A percentile compares a stretch with the other conserved stretches of the same genome.
Evolutionary conservation across 2,888 invertebrate species (phyloP).

Genomic region (Chymomyza procnemis): DNA sequence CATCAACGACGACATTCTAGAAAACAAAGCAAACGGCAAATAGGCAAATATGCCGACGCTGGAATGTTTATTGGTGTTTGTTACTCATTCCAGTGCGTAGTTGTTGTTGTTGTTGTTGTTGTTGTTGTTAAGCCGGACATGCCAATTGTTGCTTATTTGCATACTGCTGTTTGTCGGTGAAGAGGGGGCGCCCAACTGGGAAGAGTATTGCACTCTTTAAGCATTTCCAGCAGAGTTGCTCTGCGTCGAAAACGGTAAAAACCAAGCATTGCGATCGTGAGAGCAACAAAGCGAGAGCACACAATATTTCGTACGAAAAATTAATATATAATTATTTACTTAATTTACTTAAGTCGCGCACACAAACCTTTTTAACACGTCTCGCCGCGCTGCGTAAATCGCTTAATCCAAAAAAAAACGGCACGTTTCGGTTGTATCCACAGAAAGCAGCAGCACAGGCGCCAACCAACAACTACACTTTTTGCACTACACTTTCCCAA

Average conservation of each 20-base stretch:
- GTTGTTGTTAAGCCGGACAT: constrained; percentile 59
- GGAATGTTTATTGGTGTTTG: constrained; percentile 38
- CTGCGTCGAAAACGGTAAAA: too few relatives aligned
- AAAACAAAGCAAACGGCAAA: constrained; percentile 5
- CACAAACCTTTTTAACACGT: constrained; percentile 44
- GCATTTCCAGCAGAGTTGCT: neutral
- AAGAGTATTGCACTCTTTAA: constrained; percentile 31
- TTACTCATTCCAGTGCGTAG: neutral
- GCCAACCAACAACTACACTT: neutral
- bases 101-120: neutral
- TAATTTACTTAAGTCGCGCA: neutral
- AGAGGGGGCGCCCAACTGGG: constrained; percentile 18
- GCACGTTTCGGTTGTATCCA: constrained; percentile 26
- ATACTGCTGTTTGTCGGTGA: constrained; percentile 13
- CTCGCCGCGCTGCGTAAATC: too few relatives aligned
- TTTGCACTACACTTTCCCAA: constrained; percentile 23
- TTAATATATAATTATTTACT: too few relatives aligned
- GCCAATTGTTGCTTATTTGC: constrained; percentile 45
- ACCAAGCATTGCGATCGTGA: constrained; percentile 1
- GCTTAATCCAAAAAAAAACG: neutral
- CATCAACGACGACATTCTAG: neutral
- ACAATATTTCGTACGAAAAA: too few relatives aligned
- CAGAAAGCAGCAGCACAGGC: constrained; percentile 28
- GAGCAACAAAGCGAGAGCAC: neutral
- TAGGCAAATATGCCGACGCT: constrained; percentile 47